Conservation (phyloP, 2,113 vertebrate genomes). For the Aegithalos caudatus region DNA sequence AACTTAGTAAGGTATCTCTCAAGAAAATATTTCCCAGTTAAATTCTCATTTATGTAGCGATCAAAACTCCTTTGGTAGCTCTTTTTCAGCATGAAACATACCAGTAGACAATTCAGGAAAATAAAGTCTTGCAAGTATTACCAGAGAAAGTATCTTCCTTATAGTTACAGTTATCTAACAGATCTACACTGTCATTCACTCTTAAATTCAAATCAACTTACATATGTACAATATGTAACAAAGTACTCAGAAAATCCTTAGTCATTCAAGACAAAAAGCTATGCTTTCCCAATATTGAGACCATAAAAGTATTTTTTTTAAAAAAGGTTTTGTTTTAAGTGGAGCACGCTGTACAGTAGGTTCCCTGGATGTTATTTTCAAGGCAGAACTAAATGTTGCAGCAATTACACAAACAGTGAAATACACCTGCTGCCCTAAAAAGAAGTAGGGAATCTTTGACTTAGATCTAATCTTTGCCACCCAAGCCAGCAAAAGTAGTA, state of each 20-base stretch:
- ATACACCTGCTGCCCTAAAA: conserved; percentile 38
- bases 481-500: conserved; percentile 17
- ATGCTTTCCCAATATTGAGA: conserved; percentile 29
- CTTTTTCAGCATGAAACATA: conserved; percentile 69
- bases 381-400: conserved; percentile 57
- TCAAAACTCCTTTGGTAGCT: conserved; percentile 73
- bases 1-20: conserved; percentile 52
- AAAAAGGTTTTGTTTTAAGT: background rate
- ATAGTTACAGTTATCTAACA: background rate
- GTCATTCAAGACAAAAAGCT: conserved; percentile 55
- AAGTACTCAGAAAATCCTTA: conserved; percentile 56
- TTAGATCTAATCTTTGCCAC: conserved; percentile 31
- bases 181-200: conserved; percentile 14
- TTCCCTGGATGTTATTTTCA: conserved; percentile 35
- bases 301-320: background rate
- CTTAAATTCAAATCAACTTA: conserved; percentile 10
- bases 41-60: conserved; percentile 52
- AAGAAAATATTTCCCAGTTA: conserved; percentile 68
- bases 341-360: conserved; percentile 27
- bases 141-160: conserved; percentile 44
- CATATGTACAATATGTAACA: conserved; percentile 61
- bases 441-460: conserved; percentile 40
- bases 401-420: conserved; percentile 37
- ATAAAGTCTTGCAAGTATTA: conserved; percentile 55
- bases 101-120: conserved; percentile 46